Evolutionary conservation across 35 echinoderm and acorn worm species (phyloP), one percentile per base, ranked within the genome.

Genomic region (Diadema setosum): DNA sequence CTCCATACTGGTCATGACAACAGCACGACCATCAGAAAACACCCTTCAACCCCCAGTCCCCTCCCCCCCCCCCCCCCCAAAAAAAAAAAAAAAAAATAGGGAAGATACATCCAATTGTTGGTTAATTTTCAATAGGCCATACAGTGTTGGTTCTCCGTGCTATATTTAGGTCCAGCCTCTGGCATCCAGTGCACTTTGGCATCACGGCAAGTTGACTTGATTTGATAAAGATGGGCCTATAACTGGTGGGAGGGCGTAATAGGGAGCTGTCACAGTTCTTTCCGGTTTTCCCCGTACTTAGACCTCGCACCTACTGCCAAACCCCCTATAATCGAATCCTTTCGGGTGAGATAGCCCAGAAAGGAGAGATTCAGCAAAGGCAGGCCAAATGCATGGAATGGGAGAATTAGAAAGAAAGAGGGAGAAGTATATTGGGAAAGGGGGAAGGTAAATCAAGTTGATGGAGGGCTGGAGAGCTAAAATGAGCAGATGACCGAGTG

Each of bases 201-300:
- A 67, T 67, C 63, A 67, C 24, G 63, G 7, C 63, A 67, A 67
- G 37, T 34, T 67, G 63, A 67, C 37, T 67, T 67, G 63, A 67
- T 67, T 67, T 67, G 63, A 67, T 67, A 67, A 67, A 67, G 63
- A 67, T 67, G 63, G 30, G 63, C 16, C 63, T 67, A 67, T 67
- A 67, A 67, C 63, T 29, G 63, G 63, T 67, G 63, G 63, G 63
- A 33, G 63, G 63, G 37, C 37, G 63, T 67, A 67, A 67, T 67
- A 67, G 37, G 63, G 37, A 33, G 63, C 63, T 67, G 63, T 67
- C 63, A 67, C 63, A 67, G 37, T 67, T 34, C 20, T 18, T 67
- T 67, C 63, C 63, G 63, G n/a, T 67, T 67, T 67, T 67, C 63
- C 63, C 63, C 27, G 27, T 67, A 67, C 37, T 29, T 34, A 67